Percentiles rank a stretch among this genome's conserved stretches.
phyloP scores from a whole-genome alignment of 1,140 invertebrate genomes.

The Drosophila willistoni region DNA sequence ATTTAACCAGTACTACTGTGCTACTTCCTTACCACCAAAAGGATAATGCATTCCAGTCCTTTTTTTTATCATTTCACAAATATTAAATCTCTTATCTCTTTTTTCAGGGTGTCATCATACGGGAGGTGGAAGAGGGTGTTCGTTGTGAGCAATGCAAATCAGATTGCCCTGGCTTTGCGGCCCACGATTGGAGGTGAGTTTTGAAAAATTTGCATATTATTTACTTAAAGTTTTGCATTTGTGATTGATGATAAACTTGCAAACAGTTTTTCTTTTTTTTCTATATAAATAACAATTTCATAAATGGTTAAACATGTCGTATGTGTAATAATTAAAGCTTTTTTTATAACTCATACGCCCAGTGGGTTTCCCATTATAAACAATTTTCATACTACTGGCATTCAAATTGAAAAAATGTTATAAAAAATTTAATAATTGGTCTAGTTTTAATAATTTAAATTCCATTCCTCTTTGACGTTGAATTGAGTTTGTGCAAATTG shows the following conservation, averaged over 20 bases:
- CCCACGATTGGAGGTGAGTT: constrained; percentile 93
- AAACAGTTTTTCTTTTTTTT: background rate
- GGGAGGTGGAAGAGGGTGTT: constrained; percentile 92
- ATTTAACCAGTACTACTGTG: no score
- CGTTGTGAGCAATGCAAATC: constrained; percentile 92
- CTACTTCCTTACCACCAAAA: no score
- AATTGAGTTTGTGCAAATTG: background rate
- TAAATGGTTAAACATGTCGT: background rate
- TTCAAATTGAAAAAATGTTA: background rate
- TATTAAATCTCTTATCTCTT: constrained; percentile 11
- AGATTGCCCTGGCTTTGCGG: constrained; percentile 90
- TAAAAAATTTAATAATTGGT: background rate
- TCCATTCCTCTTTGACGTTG: background rate
- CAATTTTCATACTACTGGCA: background rate
- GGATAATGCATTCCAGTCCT: no score
- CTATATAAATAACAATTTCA: background rate
- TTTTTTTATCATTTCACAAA: background rate
- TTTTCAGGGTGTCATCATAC: constrained; percentile 90
- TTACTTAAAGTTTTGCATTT: background rate
- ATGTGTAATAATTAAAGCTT: background rate
- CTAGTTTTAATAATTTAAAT: background rate
- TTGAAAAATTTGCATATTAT: background rate
- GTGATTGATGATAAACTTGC: background rate
- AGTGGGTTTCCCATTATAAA: background rate
- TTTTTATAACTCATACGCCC: background rate